phyloP scores from a whole-genome alignment of 2,888 invertebrate species.

The Polyommatus iphigenia region DNA sequence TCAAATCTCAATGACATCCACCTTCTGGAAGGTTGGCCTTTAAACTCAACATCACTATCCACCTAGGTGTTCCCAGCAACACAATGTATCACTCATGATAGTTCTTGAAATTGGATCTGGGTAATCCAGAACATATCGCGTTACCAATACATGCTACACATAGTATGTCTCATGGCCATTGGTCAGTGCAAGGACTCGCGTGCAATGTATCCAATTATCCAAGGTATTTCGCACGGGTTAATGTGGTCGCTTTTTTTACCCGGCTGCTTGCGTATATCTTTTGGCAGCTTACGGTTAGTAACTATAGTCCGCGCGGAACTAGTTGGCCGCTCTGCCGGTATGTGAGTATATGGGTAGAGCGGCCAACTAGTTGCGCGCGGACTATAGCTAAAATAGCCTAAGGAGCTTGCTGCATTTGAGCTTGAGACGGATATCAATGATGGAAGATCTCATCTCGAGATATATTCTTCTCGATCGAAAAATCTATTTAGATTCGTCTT shows the following conservation, averaged over 20 bases:
- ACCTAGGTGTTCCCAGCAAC: neutral
- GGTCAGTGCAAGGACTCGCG: neutral
- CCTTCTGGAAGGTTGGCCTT: no score
- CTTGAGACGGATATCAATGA: no score
- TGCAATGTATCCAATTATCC: constrained; percentile 1
- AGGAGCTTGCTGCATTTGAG: no score
- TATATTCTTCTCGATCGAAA: no score
- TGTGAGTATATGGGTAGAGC: no score
- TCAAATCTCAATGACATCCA: no score
- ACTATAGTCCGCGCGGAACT: no score
- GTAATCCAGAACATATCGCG: neutral
- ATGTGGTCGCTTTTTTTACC: neutral
- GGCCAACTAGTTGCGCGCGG: no score
- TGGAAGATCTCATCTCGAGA: no score
- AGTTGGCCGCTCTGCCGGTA: no score
- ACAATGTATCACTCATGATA: neutral
- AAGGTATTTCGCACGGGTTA: neutral
- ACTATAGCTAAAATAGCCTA: no score
- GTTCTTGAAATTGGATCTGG: constrained; percentile 9
- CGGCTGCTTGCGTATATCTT: neutral
- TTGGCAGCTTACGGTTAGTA: neutral
- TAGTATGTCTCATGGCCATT: neutral
- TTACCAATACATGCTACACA: neutral
- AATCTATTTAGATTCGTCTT: no score
- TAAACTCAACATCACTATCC: neutral